phyloP scores from a whole-genome alignment of 2,797 vertebrate species.

The Lagocephalus sceleratus region DNA sequence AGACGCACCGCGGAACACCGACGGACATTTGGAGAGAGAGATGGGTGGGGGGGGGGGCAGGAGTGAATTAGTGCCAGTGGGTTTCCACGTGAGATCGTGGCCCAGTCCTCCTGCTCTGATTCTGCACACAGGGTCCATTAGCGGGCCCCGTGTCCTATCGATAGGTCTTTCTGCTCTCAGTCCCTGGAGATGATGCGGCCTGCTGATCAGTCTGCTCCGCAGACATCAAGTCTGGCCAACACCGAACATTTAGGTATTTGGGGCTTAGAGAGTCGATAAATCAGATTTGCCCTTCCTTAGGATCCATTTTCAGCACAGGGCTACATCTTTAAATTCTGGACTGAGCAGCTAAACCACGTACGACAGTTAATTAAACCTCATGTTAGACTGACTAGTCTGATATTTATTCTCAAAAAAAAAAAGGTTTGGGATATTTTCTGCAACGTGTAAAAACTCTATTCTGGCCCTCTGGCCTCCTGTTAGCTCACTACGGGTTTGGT shows the following conservation, averaged over 20 bases:
- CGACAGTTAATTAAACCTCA: no score
- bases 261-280: background rate
- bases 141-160: constrained; percentile 54
- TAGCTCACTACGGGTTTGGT: no score
- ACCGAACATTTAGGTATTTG: constrained; percentile 14
- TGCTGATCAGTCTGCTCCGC: constrained; percentile 31
- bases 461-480: no score
- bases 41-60: constrained; percentile 3
- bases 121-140: constrained; percentile 52
- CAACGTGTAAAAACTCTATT: no score
- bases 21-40: constrained; percentile 18
- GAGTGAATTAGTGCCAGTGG: constrained; percentile 31
- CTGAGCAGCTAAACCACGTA: no score
- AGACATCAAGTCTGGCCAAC: constrained; percentile 39
- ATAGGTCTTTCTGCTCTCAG: constrained; percentile 38
- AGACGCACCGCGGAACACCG: constrained; percentile 1
- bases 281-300: background rate
- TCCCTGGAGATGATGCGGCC: constrained; percentile 32
- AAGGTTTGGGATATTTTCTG: no score
- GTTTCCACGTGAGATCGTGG: background rate
- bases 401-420: no score
- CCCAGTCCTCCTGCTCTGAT: constrained; percentile 16
- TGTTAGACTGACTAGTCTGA: no score
- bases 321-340: background rate
- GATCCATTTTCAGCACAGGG: background rate